Percentiles rank a stretch among this genome's conserved stretches.
These are phyloP conservation scores for Patella pellucida DNA, from an alignment of 2,888 invertebrate genomes.

Conservation along the genomic window DNA sequence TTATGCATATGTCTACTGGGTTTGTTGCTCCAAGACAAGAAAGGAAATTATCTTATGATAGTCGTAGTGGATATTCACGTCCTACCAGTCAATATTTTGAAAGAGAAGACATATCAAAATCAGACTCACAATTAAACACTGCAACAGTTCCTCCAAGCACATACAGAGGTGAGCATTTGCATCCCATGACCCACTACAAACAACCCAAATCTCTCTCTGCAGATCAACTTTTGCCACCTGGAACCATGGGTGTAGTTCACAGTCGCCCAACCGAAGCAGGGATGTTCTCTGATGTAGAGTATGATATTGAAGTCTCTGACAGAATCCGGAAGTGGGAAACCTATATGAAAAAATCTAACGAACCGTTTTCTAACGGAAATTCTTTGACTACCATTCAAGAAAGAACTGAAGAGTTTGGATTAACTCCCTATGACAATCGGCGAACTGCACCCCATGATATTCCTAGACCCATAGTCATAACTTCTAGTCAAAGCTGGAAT, in stretches of 20 bases:
- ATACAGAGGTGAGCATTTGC: conserved; percentile 24
- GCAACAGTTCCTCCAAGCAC: conserved; percentile 31
- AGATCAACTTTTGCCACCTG: conserved; percentile 36
- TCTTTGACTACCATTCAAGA: conserved; percentile 51
- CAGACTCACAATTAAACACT: conserved; percentile 56
- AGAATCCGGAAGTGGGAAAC: conserved; percentile 65
- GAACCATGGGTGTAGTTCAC: conserved; percentile 7
- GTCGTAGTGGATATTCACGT: conserved; percentile 19
- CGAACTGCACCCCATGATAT: neutral
- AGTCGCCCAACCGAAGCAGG: conserved; percentile 40
- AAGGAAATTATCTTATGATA: conserved; percentile 36
- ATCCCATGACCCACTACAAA: conserved; percentile 23
- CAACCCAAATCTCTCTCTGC: conserved; percentile 34
- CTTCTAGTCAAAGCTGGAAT: conserved; percentile 19
- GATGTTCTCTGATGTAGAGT: conserved; percentile 66
- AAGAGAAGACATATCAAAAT: conserved; percentile 53
- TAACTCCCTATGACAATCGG: neutral
- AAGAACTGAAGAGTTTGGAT: conserved; percentile 24
- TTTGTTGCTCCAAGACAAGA: conserved; percentile 18
- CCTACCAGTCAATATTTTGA: conserved; percentile 31
- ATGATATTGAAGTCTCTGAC: conserved; percentile 62
- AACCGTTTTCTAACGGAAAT: conserved; percentile 29
- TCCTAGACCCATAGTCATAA: neutral
- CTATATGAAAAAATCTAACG: conserved; percentile 47
- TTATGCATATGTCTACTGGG: neutral